A percentile compares a stretch with the other conserved stretches of the same genome.
Conservation (phyloP, 2,888 invertebrate genomes). For the Heteromurus nitidus region DNA sequence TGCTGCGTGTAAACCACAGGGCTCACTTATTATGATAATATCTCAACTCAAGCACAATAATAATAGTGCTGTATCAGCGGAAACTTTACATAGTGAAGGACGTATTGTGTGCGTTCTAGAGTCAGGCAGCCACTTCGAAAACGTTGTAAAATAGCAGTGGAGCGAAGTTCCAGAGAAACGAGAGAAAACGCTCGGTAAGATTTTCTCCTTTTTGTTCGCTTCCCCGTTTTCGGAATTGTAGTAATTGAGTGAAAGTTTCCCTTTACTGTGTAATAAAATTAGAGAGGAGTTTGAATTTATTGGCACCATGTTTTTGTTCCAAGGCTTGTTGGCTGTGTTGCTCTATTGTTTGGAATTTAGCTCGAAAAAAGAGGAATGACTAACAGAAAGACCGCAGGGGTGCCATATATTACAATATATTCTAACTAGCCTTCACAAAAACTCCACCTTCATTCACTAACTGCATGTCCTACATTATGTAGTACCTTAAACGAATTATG, state of each 20-base stretch:
- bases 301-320: constrained; percentile 38
- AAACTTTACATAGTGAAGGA: constrained; percentile 29
- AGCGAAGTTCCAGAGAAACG: background rate
- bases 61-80: constrained; percentile 48
- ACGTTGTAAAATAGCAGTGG: constrained; percentile 18
- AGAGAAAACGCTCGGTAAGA: constrained; percentile 12
- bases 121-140: constrained; percentile 23
- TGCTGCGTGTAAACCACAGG: constrained; percentile 29
- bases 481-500: constrained; percentile 9
- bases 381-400: constrained; percentile 41
- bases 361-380: constrained; percentile 26
- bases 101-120: constrained; percentile 5
- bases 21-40: constrained; percentile 55
- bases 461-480: background rate
- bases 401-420: constrained; percentile 37
- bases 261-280: constrained; percentile 45
- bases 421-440: background rate
- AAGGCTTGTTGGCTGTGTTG: constrained; percentile 27
- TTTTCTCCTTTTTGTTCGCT: constrained; percentile 36
- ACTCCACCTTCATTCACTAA: constrained; percentile 24
- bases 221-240: constrained; percentile 12
- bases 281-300: constrained; percentile 52
- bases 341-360: constrained; percentile 37
- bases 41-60: constrained; percentile 50
- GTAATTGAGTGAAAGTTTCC: constrained; percentile 61